phyloP scores from a whole-genome alignment of 2,797 vertebrate genomes.

The Oophaga sylvatica region DNA sequence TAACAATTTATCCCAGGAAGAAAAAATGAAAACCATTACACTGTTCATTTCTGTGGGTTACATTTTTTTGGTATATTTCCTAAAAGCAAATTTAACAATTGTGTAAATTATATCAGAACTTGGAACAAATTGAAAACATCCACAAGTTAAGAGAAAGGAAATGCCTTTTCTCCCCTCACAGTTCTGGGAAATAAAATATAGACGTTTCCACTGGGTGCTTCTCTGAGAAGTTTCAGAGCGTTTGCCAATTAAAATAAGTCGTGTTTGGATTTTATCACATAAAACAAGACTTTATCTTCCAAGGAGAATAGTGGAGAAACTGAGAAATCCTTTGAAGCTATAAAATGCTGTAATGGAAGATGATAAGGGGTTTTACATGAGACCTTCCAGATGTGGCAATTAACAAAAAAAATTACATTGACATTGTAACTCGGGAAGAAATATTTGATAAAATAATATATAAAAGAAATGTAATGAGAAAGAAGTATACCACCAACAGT shows the following conservation, averaged over 20 bases:
- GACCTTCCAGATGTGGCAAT: conserved; percentile 54
- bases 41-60: not conserved
- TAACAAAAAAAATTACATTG: conserved; percentile 37
- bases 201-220: conserved; percentile 49
- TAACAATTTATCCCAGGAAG: not conserved
- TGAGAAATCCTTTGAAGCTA: conserved; percentile 37
- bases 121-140: conserved; percentile 52
- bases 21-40: not conserved
- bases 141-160: conserved; percentile 48
- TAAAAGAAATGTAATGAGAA: conserved; percentile 21
- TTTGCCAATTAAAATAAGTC: conserved; percentile 54
- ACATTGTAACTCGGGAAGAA: conserved; percentile 31
- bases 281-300: conserved; percentile 52
- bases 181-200: conserved; percentile 46
- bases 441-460: conserved; percentile 43
- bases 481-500: not conserved
- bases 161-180: conserved; percentile 38
- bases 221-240: conserved; percentile 32
- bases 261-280: conserved; percentile 46
- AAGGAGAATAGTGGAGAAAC: conserved; percentile 39
- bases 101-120: not conserved
- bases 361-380: conserved; percentile 53
- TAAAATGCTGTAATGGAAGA: conserved; percentile 48
- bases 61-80: not conserved
- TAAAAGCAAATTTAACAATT: conserved; percentile 18